Conservation (phyloP, 2,113 vertebrate genomes). For the Epinephelus lanceolatus region DNA sequence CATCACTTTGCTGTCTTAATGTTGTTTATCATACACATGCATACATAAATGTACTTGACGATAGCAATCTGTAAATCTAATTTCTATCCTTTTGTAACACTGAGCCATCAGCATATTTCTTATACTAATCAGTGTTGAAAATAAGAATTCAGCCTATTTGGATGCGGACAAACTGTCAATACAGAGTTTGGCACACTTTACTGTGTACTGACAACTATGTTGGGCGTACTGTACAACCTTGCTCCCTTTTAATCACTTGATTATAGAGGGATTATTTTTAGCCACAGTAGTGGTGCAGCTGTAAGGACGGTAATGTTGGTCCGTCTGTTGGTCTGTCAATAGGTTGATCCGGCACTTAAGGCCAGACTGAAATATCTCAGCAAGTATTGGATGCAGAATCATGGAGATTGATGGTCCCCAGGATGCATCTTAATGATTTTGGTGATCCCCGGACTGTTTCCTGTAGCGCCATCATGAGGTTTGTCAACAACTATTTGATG, state of each 20-base stretch:
- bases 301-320: too few relatives aligned
- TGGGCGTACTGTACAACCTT: neutral
- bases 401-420: too few relatives aligned
- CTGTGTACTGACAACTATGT: neutral
- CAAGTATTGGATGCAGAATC: too few relatives aligned
- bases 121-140: neutral
- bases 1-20: slow-evolving; percentile 30
- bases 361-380: too few relatives aligned
- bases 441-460: too few relatives aligned
- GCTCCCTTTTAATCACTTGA: neutral
- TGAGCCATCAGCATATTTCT: neutral
- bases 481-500: too few relatives aligned
- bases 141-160: neutral
- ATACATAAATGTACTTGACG: slow-evolving; percentile 5
- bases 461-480: too few relatives aligned
- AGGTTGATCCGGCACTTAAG: too few relatives aligned
- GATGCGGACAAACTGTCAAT: neutral
- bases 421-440: too few relatives aligned
- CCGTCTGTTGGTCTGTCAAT: too few relatives aligned
- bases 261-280: neutral
- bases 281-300: neutral
- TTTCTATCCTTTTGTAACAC: neutral
- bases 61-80: slow-evolving; percentile 10
- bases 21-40: slow-evolving; percentile 16
- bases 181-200: neutral